A percentile compares a stretch with the other conserved stretches of the same genome.
Conservation (phyloP, 1,140 invertebrate species). For the Heliothis subflexa region DNA sequence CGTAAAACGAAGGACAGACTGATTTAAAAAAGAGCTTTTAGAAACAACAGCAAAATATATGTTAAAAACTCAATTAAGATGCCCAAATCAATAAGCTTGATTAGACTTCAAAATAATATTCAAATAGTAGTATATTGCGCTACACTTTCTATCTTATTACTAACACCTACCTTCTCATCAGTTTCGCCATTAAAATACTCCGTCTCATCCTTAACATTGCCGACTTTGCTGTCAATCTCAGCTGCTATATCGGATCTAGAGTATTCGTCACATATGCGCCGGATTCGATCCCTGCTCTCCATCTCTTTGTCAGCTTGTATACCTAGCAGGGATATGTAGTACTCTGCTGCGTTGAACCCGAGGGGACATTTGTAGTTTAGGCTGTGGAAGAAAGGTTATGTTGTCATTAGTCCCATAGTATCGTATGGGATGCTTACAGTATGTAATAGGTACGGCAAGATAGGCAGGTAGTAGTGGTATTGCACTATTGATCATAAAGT, state of each 20-base stretch:
- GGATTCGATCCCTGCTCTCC: constrained; percentile 85
- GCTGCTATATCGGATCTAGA: constrained; percentile 77
- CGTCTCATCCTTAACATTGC: constrained; percentile 73
- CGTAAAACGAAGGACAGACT: too few relatives aligned
- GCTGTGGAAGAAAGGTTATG: constrained; percentile 55
- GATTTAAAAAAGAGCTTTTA: too few relatives aligned
- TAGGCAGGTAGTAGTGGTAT: too few relatives aligned
- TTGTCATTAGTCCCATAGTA: not conserved
- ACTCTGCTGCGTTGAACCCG: constrained; percentile 91
- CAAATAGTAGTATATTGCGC: too few relatives aligned
- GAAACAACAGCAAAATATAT: too few relatives aligned
- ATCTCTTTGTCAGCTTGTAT: constrained; percentile 80
- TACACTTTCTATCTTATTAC: not conserved
- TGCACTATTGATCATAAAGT: too few relatives aligned
- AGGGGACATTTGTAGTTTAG: constrained; percentile 87
- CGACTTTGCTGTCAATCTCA: constrained; percentile 71
- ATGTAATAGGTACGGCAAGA: too few relatives aligned
- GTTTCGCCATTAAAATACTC: constrained; percentile 75
- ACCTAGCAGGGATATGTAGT: constrained; percentile 89
- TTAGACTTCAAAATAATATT: too few relatives aligned
- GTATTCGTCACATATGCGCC: constrained; percentile 86
- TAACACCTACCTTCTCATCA: constrained; percentile 69
- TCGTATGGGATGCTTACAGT: not conserved
- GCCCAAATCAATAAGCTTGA: too few relatives aligned
- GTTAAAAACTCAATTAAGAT: too few relatives aligned